These are phyloP conservation scores for Hymenopus coronatus DNA, from an alignment of 2,888 invertebrate genomes.

Conservation along the genomic window DNA sequence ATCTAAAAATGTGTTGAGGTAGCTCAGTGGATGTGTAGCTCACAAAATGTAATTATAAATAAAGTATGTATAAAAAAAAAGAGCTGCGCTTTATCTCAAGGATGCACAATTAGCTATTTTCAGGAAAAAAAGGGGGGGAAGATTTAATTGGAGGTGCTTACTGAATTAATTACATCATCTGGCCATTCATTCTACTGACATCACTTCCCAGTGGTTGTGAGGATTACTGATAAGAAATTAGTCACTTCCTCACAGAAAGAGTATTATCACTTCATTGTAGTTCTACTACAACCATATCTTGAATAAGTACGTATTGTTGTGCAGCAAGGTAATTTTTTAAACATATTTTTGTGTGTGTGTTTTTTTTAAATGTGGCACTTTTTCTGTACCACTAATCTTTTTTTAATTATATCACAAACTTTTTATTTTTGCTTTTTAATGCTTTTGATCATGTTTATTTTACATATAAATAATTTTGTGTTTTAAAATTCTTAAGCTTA, in stretches of 20 bases:
- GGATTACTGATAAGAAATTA: background rate
- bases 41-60: too few species aligned
- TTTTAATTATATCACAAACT: background rate
- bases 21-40: too few species aligned
- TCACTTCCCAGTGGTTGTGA: background rate
- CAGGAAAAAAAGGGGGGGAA: too few species aligned
- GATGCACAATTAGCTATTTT: too few species aligned
- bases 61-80: too few species aligned
- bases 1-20: too few species aligned
- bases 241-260: background rate
- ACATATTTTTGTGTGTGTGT: background rate
- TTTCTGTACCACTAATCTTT: background rate
- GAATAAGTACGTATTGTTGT: background rate
- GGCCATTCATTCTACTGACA: background rate
- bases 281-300: background rate
- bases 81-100: too few species aligned
- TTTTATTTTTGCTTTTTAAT: too few species aligned
- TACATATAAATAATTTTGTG: background rate
- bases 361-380: background rate
- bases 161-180: background rate
- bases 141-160: too few species aligned
- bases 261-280: background rate
- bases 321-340: background rate
- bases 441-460: background rate
- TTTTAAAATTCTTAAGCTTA: background rate